These are phyloP conservation scores for Odontamblyopus lacepedii DNA, from an alignment of 2,797 vertebrate species.

Conservation along the genomic window DNA sequence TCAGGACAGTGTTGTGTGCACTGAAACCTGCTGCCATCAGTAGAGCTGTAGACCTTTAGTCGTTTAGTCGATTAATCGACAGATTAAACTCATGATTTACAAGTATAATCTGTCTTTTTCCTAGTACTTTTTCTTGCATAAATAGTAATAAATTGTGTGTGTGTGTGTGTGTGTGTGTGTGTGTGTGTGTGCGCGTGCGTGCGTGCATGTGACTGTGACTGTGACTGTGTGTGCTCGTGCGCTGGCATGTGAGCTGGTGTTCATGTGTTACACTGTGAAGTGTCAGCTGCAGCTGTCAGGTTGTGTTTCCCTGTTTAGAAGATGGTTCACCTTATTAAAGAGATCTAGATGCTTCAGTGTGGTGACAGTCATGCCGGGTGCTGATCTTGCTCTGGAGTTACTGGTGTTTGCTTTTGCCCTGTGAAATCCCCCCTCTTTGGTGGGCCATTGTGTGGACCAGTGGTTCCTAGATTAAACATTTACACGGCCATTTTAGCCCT, in stretches of 20 bases:
- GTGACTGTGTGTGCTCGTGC: background rate
- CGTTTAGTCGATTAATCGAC: too few relatives aligned
- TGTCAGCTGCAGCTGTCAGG: constrained; percentile 48
- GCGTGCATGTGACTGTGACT: background rate
- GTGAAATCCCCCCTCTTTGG: constrained; percentile 12
- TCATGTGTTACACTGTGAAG: constrained; percentile 13
- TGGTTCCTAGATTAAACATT: constrained; percentile 40
- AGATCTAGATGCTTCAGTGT: background rate
- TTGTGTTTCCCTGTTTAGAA: constrained; percentile 41
- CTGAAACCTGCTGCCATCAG: background rate
- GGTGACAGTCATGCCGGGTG: too few relatives aligned
- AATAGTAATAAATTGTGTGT: too few relatives aligned
- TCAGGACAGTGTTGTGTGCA: background rate
- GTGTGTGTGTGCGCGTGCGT: constrained; percentile 7
- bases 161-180: constrained; percentile 9
- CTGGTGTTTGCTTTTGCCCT: background rate
- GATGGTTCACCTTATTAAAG: constrained; percentile 18
- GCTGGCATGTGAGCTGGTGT: constrained; percentile 15
- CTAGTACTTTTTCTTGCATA: too few relatives aligned
- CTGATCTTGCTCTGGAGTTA: constrained; percentile 11
- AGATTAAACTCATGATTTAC: too few relatives aligned
- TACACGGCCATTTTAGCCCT: constrained; percentile 21
- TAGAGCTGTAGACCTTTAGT: too few relatives aligned
- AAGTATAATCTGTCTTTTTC: too few relatives aligned
- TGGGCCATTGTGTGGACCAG: constrained; percentile 15